Percentiles rank a stretch among this genome's conserved stretches.
These are phyloP conservation scores for Rhamphomyia laevipes DNA, from an alignment of 2,888 invertebrate species.

Conservation along the genomic window DNA sequence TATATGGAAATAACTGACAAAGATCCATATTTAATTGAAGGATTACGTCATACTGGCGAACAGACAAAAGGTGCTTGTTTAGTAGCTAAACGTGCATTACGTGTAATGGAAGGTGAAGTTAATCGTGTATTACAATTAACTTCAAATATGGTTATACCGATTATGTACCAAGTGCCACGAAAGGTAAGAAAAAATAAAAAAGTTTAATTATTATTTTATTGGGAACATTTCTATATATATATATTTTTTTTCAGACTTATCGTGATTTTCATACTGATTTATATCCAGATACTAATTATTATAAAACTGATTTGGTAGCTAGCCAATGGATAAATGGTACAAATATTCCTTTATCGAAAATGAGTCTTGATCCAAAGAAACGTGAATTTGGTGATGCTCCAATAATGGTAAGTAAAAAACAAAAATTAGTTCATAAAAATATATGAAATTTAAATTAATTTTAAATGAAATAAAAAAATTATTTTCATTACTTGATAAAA, in stretches of 20 bases:
- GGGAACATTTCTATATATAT: constrained; percentile 1
- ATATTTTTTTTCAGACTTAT: constrained; percentile 52
- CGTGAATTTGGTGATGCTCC: constrained; percentile 50
- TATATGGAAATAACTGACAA: constrained; percentile 84
- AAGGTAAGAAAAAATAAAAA: constrained; percentile 46
- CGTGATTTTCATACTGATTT: constrained; percentile 90
- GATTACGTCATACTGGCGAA: constrained; percentile 78
- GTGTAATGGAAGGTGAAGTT: constrained; percentile 96
- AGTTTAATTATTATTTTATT: not conserved
- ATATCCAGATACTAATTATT: constrained; percentile 82
- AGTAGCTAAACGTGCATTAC: constrained; percentile 81
- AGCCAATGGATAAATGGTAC: constrained; percentile 71
- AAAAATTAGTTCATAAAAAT: not conserved
- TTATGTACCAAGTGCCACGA: constrained; percentile 88
- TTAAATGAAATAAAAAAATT: not conserved
- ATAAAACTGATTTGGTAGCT: constrained; percentile 65
- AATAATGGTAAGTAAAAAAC: constrained; percentile 42
- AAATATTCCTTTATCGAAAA: constrained; percentile 64
- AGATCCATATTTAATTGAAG: constrained; percentile 82
- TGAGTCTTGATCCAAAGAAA: constrained; percentile 72
- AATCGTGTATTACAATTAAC: constrained; percentile 81
- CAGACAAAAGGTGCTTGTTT: constrained; percentile 91
- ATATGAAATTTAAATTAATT: not conserved
- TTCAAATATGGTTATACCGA: constrained; percentile 75
- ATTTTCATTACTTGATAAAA: not conserved